A percentile compares a stretch with the other conserved stretches of the same genome.
Conservation (phyloP, 2,113 vertebrate species). For the Micromys minutus region DNA sequence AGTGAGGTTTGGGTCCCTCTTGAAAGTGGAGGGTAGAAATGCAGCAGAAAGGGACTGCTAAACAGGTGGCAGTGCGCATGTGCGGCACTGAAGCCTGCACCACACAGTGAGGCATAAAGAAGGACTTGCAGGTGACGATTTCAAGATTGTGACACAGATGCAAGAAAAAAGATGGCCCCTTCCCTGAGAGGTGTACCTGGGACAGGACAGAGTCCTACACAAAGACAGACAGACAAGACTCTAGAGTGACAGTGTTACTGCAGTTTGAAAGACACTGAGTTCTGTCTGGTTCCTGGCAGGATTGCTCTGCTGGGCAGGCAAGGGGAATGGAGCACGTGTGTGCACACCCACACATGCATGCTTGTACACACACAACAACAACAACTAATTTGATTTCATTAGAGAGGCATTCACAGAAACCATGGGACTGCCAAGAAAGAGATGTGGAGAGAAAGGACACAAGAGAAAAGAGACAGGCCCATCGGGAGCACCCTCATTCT, state of each 20-base stretch:
- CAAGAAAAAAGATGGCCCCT: neutral
- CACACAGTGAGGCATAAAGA: accelerated
- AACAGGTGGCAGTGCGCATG: neutral
- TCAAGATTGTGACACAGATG: neutral
- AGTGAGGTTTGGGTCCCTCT: accelerated
- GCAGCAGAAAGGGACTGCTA: neutral
- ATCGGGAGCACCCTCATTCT: neutral
- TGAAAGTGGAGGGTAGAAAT: neutral
- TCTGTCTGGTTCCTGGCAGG: neutral
- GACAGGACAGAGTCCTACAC: neutral
- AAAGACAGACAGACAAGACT: neutral
- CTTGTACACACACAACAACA: neutral
- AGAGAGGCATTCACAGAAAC: neutral
- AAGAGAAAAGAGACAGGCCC: neutral
- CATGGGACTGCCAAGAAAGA: neutral
- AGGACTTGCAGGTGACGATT: neutral
- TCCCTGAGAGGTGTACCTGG: neutral
- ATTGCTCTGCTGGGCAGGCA: neutral
- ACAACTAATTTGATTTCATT: neutral
- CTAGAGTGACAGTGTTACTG: neutral
- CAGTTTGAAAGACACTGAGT: accelerated
- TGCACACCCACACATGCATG: neutral
- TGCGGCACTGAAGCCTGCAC: neutral
- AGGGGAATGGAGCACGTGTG: neutral
- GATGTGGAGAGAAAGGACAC: neutral